Conservation (phyloP, 2,797 vertebrate species). For the Liparis tanakae region DNA sequence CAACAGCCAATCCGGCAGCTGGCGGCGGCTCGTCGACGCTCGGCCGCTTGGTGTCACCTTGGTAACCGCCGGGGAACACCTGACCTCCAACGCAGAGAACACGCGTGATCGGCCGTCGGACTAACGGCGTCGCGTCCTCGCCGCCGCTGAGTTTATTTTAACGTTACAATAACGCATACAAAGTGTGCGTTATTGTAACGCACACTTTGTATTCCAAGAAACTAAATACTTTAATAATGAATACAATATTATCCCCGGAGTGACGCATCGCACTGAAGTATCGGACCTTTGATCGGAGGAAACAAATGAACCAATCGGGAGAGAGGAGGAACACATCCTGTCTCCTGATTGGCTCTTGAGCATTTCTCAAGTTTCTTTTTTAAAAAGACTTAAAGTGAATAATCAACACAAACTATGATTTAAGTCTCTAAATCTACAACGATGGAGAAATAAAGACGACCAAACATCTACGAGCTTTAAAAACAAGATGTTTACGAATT, state of each 20-base stretch:
- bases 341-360: slow-evolving; percentile 35
- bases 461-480: too few relatives aligned
- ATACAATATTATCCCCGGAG: not conserved
- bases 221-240: not conserved
- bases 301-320: slow-evolving; percentile 26
- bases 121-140: not conserved
- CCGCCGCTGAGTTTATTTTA: too few relatives aligned
- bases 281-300: slow-evolving; percentile 27
- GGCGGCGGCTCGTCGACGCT: slow-evolving; percentile 27
- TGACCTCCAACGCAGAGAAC: slow-evolving; percentile 33
- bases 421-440: too few relatives aligned
- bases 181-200: too few relatives aligned
- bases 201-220: not conserved
- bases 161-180: too few relatives aligned
- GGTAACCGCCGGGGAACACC: slow-evolving; percentile 19
- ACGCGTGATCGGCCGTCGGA: not conserved
- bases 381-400: too few relatives aligned
- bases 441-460: too few relatives aligned
- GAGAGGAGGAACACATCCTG: not conserved
- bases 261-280: slow-evolving; percentile 37
- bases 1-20: slow-evolving; percentile 59
- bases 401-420: too few relatives aligned
- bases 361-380: too few relatives aligned
- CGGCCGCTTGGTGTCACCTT: slow-evolving; percentile 48
- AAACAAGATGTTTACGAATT: too few relatives aligned